Base-by-base conservation (phyloP, 2,797 vertebrate species). In the Novumbra hubbsi region DNA sequence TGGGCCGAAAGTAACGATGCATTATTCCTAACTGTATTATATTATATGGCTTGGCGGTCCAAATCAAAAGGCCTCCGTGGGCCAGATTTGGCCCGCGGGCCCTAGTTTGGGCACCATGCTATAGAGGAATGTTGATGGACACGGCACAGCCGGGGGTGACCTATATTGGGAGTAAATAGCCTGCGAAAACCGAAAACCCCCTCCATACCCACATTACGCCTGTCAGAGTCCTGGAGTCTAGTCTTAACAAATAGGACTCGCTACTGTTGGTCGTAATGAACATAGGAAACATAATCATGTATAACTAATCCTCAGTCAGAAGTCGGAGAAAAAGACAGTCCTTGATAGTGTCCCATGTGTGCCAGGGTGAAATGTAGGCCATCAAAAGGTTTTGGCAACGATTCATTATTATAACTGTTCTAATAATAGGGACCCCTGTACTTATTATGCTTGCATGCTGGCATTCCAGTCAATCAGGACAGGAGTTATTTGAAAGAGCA, bases 361-460 rank as follows among this genome's bases (percentile, higher is more conserved):
- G 71, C 73, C 70, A 78, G 38, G 80, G 70, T 85, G 77, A 87
- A 86, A 90, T 88, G 83, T 87, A 89, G 89, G 90, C 78, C 89
- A 78, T 86, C 79, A 85, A 89, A 89, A 81, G 82, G 88, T 86
- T 91, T 92, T 91, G 86, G 84, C 84, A 85, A 90, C 79, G 83
- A 90, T 79, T 92, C 85, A 92, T 91, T 90, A 90, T 85, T 80
- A 87, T 88, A 89, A 88, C 87, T 85, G 83, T 87, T 91, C 88
- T 90, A 91, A 90, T 86, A 89, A 89, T 91, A 93, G 85, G 55
- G 68, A 45, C 38, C 15, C 82, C 81, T 88, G 81, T 89, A 89
- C 86, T 88, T 82, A 86, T 76, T 83, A 49, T 4, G 80, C 81
- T 79, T 83, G 78, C 77, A 81, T 45, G 81, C 76, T 78, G 73